A percentile compares a stretch with the other conserved stretches of the same genome.
These are phyloP conservation scores for Sylvietta virens DNA, from an alignment of 2,113 vertebrate genomes.

Conservation along the genomic window DNA sequence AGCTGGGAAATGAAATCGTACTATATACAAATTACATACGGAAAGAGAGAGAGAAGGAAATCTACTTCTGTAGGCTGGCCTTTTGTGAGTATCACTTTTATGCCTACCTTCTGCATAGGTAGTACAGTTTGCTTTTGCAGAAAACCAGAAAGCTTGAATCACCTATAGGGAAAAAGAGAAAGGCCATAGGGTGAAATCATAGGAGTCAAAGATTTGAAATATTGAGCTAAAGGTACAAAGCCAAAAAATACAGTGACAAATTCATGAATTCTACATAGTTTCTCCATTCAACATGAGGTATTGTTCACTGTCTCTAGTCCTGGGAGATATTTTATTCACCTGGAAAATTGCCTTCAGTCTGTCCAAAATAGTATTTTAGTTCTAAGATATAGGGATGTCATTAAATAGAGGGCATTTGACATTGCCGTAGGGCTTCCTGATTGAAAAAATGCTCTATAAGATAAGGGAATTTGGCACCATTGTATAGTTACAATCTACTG, in stretches of 20 bases:
- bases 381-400: constrained; percentile 4
- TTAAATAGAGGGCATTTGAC: constrained; percentile 40
- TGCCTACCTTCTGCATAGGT: background rate
- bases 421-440: background rate
- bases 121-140: constrained; percentile 15
- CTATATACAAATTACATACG: constrained; percentile 27
- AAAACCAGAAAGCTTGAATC: constrained; percentile 1
- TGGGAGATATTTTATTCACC: constrained; percentile 15
- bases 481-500: background rate
- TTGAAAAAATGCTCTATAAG: background rate
- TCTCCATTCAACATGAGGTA: background rate
- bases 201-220: background rate
- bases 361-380: constrained; percentile 13
- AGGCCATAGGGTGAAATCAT: constrained; percentile 6
- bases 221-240: constrained; percentile 8
- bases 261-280: constrained; percentile 22
- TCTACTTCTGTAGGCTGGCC: background rate
- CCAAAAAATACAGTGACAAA: background rate
- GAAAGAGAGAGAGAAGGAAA: background rate
- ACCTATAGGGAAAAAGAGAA: background rate
- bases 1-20: background rate
- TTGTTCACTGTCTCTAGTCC: background rate
- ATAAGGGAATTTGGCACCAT: background rate
- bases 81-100: constrained; percentile 35
- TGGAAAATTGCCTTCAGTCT: constrained; percentile 5